Percentiles rank a stretch among this genome's conserved stretches.
Evolutionary conservation across 2,797 vertebrate species (phyloP).

Genomic region (Aplochiton taeniatus): DNA sequence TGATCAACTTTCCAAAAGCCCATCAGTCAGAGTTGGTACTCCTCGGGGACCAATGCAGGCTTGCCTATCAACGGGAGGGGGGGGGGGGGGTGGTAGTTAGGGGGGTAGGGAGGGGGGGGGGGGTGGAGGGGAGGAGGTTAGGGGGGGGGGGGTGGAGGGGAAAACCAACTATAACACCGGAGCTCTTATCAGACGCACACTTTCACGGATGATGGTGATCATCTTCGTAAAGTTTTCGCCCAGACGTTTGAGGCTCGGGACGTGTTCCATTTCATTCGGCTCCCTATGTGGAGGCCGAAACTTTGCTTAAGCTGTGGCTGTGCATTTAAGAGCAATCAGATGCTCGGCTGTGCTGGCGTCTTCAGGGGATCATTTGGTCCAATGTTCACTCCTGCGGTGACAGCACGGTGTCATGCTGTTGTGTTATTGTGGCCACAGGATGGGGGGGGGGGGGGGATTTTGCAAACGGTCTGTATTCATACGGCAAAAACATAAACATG

Average conservation of each 20-base stretch:
- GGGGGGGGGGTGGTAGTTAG: not conserved
- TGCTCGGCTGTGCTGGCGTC: not conserved
- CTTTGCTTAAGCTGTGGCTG: no score
- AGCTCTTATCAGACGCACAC: no score
- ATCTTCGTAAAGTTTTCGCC: not conserved
- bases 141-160: not conserved
- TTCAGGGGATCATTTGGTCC: conserved; percentile 10
- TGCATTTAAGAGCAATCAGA: no score
- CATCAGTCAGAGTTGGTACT: conserved; percentile 66
- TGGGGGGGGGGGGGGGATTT: no score
- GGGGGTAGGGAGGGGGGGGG: not conserved
- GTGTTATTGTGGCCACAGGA: conserved; percentile 4
- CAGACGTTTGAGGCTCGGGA: no score
- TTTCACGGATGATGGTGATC: not conserved
- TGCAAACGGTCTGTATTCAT: no score
- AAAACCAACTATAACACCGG: no score
- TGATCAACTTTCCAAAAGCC: conserved; percentile 81
- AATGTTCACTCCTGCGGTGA: conserved; percentile 38
- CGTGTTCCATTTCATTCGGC: no score
- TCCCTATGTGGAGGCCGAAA: not conserved
- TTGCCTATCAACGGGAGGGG: not conserved
- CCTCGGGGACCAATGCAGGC: no score
- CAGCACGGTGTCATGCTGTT: conserved; percentile 31
- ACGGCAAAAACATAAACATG: not conserved
- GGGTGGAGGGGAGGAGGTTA: not conserved